These are phyloP conservation scores for Atrina japonica DNA, from an alignment of 2,888 invertebrate genomes.

Conservation along the genomic window DNA sequence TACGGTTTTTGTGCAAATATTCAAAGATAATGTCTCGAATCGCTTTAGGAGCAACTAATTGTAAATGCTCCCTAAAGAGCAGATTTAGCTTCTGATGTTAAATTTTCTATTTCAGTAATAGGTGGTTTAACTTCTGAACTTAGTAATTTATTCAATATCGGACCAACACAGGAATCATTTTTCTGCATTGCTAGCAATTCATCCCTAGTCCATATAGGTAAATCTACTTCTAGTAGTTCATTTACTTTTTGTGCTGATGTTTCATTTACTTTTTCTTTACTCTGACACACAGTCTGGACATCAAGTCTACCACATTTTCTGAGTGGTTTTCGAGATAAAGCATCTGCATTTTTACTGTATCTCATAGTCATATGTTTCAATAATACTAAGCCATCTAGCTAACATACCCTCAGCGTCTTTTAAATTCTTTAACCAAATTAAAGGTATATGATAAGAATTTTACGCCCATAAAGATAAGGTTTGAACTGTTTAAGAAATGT, in stretches of 20 bases:
- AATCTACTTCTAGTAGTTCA: too few species aligned
- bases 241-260: too few species aligned
- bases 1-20: slow-evolving; percentile 27
- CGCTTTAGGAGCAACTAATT: slow-evolving; percentile 29
- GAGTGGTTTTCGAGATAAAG: slow-evolving; percentile 24
- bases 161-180: background rate
- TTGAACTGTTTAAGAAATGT: slow-evolving; percentile 41
- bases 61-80: slow-evolving; percentile 5
- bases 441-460: slow-evolving; percentile 49
- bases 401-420: slow-evolving; percentile 43
- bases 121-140: too few species aligned
- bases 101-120: too few species aligned
- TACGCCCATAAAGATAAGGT: slow-evolving; percentile 28
- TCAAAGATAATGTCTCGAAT: slow-evolving; percentile 29
- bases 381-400: slow-evolving; percentile 36
- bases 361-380: slow-evolving; percentile 38
- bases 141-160: background rate
- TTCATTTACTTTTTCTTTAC: too few species aligned
- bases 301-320: slow-evolving; percentile 29
- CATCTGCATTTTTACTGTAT: slow-evolving; percentile 40
- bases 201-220: background rate
- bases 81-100: too few species aligned
- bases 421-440: slow-evolving; percentile 40
- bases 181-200: background rate
- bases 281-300: slow-evolving; percentile 27